A percentile compares a stretch with the other conserved stretches of the same genome.
Conservation (phyloP, 2,888 invertebrate genomes). For the Cryptocephalus moraei region DNA sequence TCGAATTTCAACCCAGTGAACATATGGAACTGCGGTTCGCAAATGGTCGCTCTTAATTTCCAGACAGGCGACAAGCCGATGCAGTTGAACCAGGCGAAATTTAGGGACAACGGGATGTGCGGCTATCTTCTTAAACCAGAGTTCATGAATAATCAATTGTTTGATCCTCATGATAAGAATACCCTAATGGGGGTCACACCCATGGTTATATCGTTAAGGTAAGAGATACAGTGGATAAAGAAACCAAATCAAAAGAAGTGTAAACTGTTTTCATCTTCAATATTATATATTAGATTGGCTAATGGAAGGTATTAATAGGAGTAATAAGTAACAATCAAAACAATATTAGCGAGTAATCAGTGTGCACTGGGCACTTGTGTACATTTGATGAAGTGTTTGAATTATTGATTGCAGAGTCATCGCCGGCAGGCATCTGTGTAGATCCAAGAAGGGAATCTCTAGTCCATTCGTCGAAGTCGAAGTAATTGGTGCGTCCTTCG, state of each 20-base stretch:
- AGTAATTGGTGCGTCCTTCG: slow-evolving; percentile 78
- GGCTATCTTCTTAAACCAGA: slow-evolving; percentile 89
- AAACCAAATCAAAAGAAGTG: too few relatives aligned
- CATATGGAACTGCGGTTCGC: slow-evolving; percentile 93
- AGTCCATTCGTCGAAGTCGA: slow-evolving; percentile 92
- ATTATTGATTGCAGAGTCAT: slow-evolving; percentile 45
- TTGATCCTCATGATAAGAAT: slow-evolving; percentile 65
- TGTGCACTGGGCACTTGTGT: too few relatives aligned
- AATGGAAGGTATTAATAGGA: too few relatives aligned
- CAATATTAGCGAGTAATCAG: too few relatives aligned
- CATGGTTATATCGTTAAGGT: slow-evolving; percentile 54
- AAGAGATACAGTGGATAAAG: too few relatives aligned
- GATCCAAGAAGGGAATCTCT: slow-evolving; percentile 67
- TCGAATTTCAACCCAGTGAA: slow-evolving; percentile 93
- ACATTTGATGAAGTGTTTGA: too few relatives aligned
- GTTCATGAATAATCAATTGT: slow-evolving; percentile 72
- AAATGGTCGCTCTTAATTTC: slow-evolving; percentile 96
- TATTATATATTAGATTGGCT: too few relatives aligned
- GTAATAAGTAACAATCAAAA: too few relatives aligned
- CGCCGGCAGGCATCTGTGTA: slow-evolving; percentile 76
- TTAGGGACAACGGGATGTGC: slow-evolving; percentile 83
- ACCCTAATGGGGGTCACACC: slow-evolving; percentile 50
- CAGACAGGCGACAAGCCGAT: slow-evolving; percentile 93
- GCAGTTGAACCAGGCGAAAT: slow-evolving; percentile 92
- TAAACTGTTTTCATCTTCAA: too few relatives aligned